These are phyloP conservation scores for Frankliniella intonsa DNA, from an alignment of 2,888 invertebrate genomes.

Conservation along the genomic window DNA sequence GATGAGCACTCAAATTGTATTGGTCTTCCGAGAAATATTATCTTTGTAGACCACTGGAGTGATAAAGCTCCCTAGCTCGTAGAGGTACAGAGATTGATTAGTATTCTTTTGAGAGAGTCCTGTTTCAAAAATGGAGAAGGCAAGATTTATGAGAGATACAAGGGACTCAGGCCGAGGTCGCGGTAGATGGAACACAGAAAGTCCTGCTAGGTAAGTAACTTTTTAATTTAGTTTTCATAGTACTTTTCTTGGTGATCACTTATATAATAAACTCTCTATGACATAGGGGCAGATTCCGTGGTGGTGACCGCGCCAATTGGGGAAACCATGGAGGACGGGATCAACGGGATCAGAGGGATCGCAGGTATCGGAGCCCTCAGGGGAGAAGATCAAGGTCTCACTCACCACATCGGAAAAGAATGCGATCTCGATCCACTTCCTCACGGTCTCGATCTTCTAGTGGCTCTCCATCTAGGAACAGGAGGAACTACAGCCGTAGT, in stretches of 20 bases:
- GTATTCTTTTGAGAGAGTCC: not conserved
- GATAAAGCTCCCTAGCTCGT: not conserved
- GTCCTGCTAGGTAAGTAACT: not conserved
- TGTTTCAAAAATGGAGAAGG: not conserved
- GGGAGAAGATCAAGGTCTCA: not conserved
- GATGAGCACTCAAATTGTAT: not conserved
- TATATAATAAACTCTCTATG: not conserved
- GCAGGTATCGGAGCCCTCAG: not conserved
- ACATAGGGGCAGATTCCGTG: not conserved
- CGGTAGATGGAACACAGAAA: not conserved
- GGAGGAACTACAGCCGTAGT: not conserved
- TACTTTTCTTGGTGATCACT: not conserved
- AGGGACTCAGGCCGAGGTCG: not conserved
- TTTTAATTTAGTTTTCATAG: not conserved
- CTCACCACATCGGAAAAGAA: not conserved
- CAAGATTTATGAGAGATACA: not conserved
- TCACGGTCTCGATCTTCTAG: not conserved
- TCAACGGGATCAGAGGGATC: not conserved
- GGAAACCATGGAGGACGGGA: not conserved
- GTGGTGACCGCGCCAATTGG: slow-evolving; percentile 2
- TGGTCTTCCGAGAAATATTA: too few species aligned
- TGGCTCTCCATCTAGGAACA: not conserved
- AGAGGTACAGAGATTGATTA: not conserved
- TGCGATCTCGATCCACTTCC: not conserved
- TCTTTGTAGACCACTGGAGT: not conserved